Evolutionary conservation across 2,888 invertebrate genomes (phyloP).

Genomic region (Lordiphosa fenestrarum): DNA sequence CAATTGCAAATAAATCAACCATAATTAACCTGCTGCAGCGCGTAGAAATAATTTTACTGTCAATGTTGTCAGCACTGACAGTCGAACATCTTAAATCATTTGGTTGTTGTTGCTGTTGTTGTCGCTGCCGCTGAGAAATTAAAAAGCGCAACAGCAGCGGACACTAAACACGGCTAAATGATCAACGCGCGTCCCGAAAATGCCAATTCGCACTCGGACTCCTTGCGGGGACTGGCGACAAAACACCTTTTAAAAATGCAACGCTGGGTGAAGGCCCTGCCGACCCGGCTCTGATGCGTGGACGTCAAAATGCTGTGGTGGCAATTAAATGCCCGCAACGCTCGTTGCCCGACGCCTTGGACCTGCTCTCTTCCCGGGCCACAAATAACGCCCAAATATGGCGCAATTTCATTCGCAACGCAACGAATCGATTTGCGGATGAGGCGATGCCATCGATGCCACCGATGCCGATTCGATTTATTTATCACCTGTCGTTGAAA

Average conservation of each 20-base stretch:
- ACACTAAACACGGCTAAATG: constrained; percentile 70
- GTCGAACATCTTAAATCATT: constrained; percentile 75
- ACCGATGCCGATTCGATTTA: constrained; percentile 69
- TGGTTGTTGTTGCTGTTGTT: constrained; percentile 37
- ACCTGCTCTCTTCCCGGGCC: constrained; percentile 23
- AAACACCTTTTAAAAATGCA: constrained; percentile 53
- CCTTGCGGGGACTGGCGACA: constrained; percentile 43
- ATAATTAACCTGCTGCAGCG: constrained; percentile 70
- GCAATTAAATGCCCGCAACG: constrained; percentile 65
- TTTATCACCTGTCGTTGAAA: constrained; percentile 79
- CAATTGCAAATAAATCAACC: constrained; percentile 68
- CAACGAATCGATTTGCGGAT: constrained; percentile 57
- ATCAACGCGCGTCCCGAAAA: constrained; percentile 62
- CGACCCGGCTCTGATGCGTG: constrained; percentile 48
- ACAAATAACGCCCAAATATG: constrained; percentile 75
- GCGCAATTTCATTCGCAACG: constrained; percentile 71
- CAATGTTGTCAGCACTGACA: constrained; percentile 70
- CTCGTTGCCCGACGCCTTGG: constrained; percentile 58
- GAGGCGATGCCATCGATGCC: constrained; percentile 26
- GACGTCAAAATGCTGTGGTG: constrained; percentile 64
- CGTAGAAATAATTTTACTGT: constrained; percentile 74
- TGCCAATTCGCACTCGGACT: constrained; percentile 66
- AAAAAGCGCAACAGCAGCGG: constrained; percentile 65
- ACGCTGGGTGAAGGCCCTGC: constrained; percentile 7
- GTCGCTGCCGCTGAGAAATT: constrained; percentile 41